phyloP scores from a whole-genome alignment of 2,113 vertebrate genomes.

The Vulpes vulpes region DNA sequence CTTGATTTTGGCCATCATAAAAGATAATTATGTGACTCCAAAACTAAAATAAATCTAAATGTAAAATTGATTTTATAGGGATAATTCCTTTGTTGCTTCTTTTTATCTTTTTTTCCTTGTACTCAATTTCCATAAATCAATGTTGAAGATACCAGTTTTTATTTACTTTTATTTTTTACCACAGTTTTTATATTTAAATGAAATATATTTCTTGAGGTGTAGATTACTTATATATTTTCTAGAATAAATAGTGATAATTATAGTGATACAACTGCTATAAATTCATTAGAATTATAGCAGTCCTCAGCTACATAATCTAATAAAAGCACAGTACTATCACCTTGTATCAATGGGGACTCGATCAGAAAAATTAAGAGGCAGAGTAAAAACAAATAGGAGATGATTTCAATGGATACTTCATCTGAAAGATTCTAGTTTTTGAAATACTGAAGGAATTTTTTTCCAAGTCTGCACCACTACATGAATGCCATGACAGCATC shows the following conservation, averaged over 20 bases:
- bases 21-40: slow-evolving; percentile 51
- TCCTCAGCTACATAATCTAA: slow-evolving; percentile 3
- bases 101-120: background rate
- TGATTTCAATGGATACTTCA: background rate
- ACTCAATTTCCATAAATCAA: background rate
- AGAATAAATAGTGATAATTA: slow-evolving; percentile 49
- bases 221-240: slow-evolving; percentile 23
- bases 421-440: background rate
- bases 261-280: background rate
- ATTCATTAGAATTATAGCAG: slow-evolving; percentile 32
- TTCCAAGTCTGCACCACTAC: background rate
- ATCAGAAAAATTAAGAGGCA: slow-evolving; percentile 43
- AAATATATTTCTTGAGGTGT: background rate
- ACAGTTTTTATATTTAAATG: slow-evolving; percentile 25
- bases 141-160: slow-evolving; percentile 13
- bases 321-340: background rate
- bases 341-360: background rate
- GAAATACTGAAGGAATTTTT: slow-evolving; percentile 22
- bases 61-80: slow-evolving; percentile 44
- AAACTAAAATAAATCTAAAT: slow-evolving; percentile 59
- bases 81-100: slow-evolving; percentile 41
- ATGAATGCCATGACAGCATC: background rate
- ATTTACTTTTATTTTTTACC: background rate
- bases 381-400: background rate
- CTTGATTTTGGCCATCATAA: slow-evolving; percentile 41